Percentiles rank a stretch among this genome's conserved stretches.
These are phyloP conservation scores for Tridacna gigas DNA, from an alignment of 2,888 invertebrate species.

Conservation along the genomic window DNA sequence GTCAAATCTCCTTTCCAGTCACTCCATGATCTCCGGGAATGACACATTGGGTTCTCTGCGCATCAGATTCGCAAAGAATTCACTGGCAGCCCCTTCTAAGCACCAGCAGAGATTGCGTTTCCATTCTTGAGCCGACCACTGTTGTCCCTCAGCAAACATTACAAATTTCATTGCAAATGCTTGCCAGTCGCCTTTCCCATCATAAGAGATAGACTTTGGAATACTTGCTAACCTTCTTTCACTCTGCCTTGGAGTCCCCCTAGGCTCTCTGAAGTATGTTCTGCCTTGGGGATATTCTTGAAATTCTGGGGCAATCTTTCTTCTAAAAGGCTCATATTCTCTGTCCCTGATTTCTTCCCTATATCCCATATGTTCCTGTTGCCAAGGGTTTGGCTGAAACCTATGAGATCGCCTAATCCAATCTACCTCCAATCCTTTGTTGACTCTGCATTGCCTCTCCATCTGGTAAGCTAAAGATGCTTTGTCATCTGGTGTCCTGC, in stretches of 20 bases:
- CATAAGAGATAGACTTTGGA: background rate
- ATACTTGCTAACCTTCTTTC: background rate
- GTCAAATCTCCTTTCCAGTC: conserved; percentile 22
- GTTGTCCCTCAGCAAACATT: background rate
- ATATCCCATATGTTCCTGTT: no score
- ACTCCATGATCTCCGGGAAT: conserved; percentile 8
- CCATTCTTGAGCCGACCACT: background rate
- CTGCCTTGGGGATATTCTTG: background rate
- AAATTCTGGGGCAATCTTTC: no score
- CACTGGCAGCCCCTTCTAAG: conserved; percentile 16
- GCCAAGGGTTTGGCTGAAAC: no score
- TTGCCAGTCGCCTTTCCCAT: conserved; percentile 13
- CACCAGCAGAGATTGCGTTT: background rate
- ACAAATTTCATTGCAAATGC: conserved; percentile 8
- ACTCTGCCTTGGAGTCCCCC: background rate
- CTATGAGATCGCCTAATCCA: background rate
- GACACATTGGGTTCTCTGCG: background rate
- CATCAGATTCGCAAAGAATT: conserved; percentile 7
- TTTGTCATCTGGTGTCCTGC: background rate
- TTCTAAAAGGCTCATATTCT: no score
- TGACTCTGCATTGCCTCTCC: background rate
- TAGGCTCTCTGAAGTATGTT: background rate
- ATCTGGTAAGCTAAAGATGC: background rate
- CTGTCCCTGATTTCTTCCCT: no score
- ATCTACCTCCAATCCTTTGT: background rate